phyloP scores from a whole-genome alignment of 1,140 invertebrate genomes.

The Callitettix versicolor region DNA sequence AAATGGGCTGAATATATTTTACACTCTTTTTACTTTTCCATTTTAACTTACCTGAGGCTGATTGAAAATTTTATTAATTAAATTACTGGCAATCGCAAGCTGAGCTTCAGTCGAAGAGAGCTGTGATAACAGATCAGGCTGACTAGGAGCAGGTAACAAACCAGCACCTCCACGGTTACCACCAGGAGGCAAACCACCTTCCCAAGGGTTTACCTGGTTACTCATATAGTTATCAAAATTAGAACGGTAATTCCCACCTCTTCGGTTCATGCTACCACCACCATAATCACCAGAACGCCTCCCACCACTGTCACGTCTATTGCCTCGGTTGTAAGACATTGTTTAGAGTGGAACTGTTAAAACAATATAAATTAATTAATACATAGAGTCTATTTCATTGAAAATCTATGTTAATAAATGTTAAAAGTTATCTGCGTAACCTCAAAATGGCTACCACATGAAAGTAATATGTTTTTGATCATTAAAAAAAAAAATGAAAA shows the following conservation, averaged over 20 bases:
- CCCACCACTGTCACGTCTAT: constrained; percentile 33
- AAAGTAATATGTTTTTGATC: too few relatives aligned
- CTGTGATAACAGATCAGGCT: constrained; percentile 30
- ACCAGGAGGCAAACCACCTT: constrained; percentile 40
- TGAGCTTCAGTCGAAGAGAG: constrained; percentile 38
- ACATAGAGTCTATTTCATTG: too few relatives aligned
- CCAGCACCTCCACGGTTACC: constrained; percentile 25
- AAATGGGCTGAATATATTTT: too few relatives aligned
- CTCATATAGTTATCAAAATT: constrained; percentile 9
- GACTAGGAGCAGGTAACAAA: constrained; percentile 36
- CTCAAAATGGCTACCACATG: too few relatives aligned
- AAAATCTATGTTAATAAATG: too few relatives aligned
- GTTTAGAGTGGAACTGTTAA: too few relatives aligned
- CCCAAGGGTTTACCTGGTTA: constrained; percentile 39
- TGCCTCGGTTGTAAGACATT: constrained; percentile 35
- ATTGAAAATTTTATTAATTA: constrained; percentile 32
- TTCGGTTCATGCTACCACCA: constrained; percentile 10
- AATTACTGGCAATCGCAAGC: constrained; percentile 37
- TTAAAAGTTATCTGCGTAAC: too few relatives aligned
- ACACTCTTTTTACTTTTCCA: too few relatives aligned
- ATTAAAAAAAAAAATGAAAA: too few relatives aligned
- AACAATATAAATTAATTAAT: background rate
- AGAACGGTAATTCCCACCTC: constrained; percentile 16
- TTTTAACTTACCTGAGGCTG: constrained; percentile 29
- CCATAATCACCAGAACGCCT: constrained; percentile 28